Conservation (phyloP, 35 echinoderm and acorn worm genomes). For the Strongylocentrotus purpuratus region DNA sequence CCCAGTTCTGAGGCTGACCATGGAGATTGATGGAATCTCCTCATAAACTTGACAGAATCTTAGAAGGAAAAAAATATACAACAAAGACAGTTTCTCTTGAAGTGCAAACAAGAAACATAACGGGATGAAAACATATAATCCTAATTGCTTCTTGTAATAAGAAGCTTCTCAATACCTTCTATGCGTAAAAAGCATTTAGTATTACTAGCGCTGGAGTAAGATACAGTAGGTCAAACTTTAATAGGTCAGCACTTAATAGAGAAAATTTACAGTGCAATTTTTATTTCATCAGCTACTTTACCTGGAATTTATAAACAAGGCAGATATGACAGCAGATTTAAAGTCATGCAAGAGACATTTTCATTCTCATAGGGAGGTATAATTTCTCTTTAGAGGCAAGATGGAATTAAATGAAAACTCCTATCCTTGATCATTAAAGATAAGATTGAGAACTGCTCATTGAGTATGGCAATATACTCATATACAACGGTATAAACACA, state of each 20-base stretch:
- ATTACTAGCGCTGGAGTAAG: background rate
- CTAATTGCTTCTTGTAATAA: background rate
- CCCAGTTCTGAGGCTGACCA: background rate
- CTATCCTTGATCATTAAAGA: no score
- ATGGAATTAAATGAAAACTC: no score
- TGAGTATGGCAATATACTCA: no score
- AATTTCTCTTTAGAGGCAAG: no score
- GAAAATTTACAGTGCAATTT: no score
- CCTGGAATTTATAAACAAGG: background rate
- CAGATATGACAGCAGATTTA: background rate
- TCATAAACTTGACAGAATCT: background rate
- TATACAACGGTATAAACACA: no score
- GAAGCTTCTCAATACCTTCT: background rate
- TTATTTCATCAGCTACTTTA: background rate
- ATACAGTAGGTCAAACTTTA: no score
- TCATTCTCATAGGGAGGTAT: no score
- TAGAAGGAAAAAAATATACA: background rate
- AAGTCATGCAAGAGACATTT: background rate
- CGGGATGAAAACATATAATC: background rate
- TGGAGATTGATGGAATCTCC: background rate
- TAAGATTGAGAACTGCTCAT: no score
- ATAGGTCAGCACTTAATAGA: no score
- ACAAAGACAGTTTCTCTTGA: background rate
- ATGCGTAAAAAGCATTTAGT: background rate
- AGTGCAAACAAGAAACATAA: background rate